Evolutionary conservation across 2,888 invertebrate genomes (phyloP), one percentile per base, ranked within the genome.

Genomic region (Morpho helenor): DNA sequence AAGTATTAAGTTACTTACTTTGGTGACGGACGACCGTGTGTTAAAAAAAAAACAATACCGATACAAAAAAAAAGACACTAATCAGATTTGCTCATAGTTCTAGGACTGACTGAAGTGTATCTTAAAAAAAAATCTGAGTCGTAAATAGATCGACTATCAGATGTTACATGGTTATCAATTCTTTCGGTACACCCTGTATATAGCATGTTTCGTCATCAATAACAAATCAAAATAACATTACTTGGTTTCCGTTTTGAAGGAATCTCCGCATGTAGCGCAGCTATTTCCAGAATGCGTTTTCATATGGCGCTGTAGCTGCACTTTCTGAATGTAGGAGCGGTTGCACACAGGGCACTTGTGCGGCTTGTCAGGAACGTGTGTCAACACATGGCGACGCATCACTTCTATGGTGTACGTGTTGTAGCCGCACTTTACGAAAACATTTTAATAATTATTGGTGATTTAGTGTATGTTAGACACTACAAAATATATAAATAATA

Each of bases 321-420:
- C 93, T 8, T 95, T 94, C 81, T 96, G 97, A 59, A 97, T 97
- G 80, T 96, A 97, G n/a, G 95, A 93, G 76, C 94, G 94, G 8
- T 92, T 92, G 75, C 97, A 97, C 69, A 92, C 90, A 48, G 90
- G 78, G 75, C 96, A 96, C 70, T 84, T 85, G 77, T 82, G 82
- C 3, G 90, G 90, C 69, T 90, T 90, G 8, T 87, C 75, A 7
- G 63, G 47, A 8, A 83, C 79, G 74, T 95, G 95, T 0, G 94
- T 94, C 66, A 94, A 90, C 71, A 94, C 92, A 76, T 96, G 95
- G 3, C 96, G 93, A 68, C 95, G 95, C 68, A 96, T 87, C 58
- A 97, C 96, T 77, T 97, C 97, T 69, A 96, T 94, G 0, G 97
- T 96, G 55, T 94, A 94, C 73, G 97, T 96, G 56, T 92, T 92